Conservation (phyloP, 2,888 invertebrate species). For the Drosophila pegasa region DNA sequence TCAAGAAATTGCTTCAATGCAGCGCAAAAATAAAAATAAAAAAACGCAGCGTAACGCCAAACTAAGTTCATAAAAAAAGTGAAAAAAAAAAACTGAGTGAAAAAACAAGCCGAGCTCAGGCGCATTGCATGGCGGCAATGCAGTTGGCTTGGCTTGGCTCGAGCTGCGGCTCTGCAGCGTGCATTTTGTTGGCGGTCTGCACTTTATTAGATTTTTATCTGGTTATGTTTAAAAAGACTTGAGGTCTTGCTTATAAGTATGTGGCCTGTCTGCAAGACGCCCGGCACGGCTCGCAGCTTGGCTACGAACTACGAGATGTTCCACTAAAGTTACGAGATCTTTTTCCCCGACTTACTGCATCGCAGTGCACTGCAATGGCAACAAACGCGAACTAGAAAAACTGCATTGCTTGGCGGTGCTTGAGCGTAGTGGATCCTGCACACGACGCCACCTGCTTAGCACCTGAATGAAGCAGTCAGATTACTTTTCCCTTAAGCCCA, state of each 20-base stretch:
- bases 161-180: conserved; percentile 18
- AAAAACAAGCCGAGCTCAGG: conserved; percentile 16
- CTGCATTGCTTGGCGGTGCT: background rate
- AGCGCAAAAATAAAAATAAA: conserved; percentile 21
- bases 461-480: background rate
- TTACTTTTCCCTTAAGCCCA: background rate
- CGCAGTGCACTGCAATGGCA: background rate
- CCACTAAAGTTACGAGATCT: conserved; percentile 7
- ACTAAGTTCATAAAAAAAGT: conserved; percentile 7
- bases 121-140: conserved; percentile 4
- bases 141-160: conserved; percentile 15
- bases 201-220: conserved; percentile 77
- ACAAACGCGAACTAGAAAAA: conserved; percentile 4
- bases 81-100: background rate
- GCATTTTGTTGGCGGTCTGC: conserved; percentile 49
- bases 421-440: background rate
- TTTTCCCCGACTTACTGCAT: background rate
- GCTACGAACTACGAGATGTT: conserved; percentile 23
- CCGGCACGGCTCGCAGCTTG: conserved; percentile 4
- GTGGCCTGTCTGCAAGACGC: conserved; percentile 13
- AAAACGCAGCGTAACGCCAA: conserved; percentile 23
- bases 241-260: conserved; percentile 53
- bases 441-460: conserved; percentile 1
- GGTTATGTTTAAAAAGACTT: conserved; percentile 71
- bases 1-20: conserved; percentile 72